Evolutionary conservation across 1,140 invertebrate species (phyloP).

Genomic region (Neodiprion fabricii): DNA sequence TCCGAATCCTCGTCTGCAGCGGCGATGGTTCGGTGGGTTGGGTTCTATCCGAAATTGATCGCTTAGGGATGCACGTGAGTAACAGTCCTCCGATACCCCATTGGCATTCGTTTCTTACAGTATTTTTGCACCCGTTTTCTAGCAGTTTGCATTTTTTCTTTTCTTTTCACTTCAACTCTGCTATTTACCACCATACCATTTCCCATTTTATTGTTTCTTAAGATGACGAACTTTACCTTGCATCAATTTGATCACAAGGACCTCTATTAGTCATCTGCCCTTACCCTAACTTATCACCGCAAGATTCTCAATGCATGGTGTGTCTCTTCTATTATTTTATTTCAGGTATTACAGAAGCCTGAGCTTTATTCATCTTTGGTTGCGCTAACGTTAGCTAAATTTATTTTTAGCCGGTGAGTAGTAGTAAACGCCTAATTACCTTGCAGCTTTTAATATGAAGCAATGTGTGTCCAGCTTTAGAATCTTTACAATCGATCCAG

Average conservation of each 20-base stretch:
- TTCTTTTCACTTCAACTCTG: constrained; percentile 12
- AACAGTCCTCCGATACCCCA: constrained; percentile 16
- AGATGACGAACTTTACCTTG: neutral
- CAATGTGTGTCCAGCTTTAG: too few relatives aligned
- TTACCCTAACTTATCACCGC: neutral
- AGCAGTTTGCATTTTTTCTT: neutral
- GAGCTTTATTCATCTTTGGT: constrained; percentile 45
- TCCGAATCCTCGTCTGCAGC: constrained; percentile 90
- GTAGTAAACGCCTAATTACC: neutral
- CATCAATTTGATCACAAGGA: constrained; percentile 3
- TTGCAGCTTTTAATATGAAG: too few relatives aligned
- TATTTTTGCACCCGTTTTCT: neutral
- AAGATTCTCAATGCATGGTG: constrained; percentile 37
- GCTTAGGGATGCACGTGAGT: constrained; percentile 90
- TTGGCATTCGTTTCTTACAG: neutral
- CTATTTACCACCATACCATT: constrained; percentile 10
- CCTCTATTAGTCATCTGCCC: neutral
- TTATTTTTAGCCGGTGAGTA: constrained; percentile 52
- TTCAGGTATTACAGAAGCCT: constrained; percentile 42
- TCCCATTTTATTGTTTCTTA: constrained; percentile 6
- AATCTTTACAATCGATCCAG: too few relatives aligned
- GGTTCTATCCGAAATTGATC: constrained; percentile 93
- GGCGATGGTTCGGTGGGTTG: constrained; percentile 94
- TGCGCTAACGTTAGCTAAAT: constrained; percentile 46
- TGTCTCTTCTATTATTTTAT: constrained; percentile 46